Conservation (phyloP, 2,113 vertebrate species). For the Myotis lucifugus region DNA sequence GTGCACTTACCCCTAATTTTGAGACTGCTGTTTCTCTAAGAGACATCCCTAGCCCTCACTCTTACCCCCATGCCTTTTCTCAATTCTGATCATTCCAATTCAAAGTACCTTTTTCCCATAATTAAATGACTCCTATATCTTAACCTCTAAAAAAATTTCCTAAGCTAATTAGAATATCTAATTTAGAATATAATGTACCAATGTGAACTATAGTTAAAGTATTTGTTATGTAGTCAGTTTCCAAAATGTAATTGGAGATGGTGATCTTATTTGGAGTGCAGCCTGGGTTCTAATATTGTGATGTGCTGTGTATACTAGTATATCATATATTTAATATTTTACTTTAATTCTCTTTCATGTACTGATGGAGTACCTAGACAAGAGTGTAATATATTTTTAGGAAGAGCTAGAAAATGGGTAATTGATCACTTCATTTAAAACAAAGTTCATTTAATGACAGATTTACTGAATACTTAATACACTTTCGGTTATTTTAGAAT, state of each 20-base stretch:
- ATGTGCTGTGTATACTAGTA: background rate
- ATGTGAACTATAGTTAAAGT: background rate
- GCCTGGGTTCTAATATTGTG: background rate
- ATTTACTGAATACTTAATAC: background rate
- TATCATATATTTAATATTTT: background rate
- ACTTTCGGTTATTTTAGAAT: background rate
- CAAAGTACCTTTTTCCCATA: background rate
- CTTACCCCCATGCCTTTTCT: background rate
- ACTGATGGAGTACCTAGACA: background rate
- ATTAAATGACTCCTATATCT: background rate
- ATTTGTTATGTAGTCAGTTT: background rate
- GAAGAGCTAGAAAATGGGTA: background rate
- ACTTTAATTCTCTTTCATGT: background rate
- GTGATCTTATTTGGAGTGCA: background rate
- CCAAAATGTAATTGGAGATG: background rate
- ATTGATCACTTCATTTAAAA: background rate
- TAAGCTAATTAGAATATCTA: background rate
- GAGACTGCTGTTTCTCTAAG: background rate
- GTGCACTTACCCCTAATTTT: background rate
- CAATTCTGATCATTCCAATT: background rate
- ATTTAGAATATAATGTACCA: conserved; percentile 7
- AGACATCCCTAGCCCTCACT: background rate
- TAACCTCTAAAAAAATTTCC: background rate
- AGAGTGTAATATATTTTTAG: background rate
- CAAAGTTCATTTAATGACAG: background rate